A percentile compares a stretch with the other conserved stretches of the same genome.
Conservation (phyloP, 2,888 invertebrate genomes). For the Xestia xanthographa region DNA sequence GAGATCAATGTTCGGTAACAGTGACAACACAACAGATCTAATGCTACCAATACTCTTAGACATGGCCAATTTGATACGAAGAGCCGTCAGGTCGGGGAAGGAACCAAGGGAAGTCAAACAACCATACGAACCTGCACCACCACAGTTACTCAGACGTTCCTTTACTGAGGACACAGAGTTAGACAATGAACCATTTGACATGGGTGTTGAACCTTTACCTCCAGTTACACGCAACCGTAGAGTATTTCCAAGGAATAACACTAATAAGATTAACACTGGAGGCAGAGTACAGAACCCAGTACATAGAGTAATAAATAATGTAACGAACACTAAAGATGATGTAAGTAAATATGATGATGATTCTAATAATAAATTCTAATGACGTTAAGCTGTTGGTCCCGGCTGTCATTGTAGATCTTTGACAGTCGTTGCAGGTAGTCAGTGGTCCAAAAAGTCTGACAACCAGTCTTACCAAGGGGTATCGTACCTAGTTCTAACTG, state of each 20-base stretch:
- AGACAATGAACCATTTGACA: conserved; percentile 81
- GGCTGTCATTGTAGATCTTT: too few relatives aligned
- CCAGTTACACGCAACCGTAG: conserved; percentile 71
- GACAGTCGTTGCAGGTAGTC: too few relatives aligned
- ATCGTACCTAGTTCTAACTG: too few relatives aligned
- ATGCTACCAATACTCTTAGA: conserved; percentile 92
- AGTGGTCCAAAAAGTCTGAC: too few relatives aligned
- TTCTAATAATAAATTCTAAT: neutral
- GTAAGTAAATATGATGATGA: conserved; percentile 71
- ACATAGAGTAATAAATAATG: conserved; percentile 61
- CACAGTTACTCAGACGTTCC: conserved; percentile 82
- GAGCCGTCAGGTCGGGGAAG: conserved; percentile 85
- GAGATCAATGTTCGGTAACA: conserved; percentile 90
- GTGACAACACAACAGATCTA: conserved; percentile 89
- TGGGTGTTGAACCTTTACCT: conserved; percentile 70
- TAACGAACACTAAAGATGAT: conserved; percentile 67
- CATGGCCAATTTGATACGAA: conserved; percentile 91
- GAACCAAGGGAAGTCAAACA: conserved; percentile 79
- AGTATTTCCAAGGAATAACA: conserved; percentile 74
- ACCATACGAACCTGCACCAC: conserved; percentile 71
- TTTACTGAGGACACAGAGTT: conserved; percentile 79
- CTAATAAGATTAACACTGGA: conserved; percentile 67
- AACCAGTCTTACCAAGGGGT: too few relatives aligned
- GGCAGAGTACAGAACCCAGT: conserved; percentile 67
- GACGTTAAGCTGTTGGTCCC: too few relatives aligned